A percentile compares a stretch with the other conserved stretches of the same genome.
phyloP scores from a whole-genome alignment of 2,888 invertebrate species.

The Laothoe populi region DNA sequence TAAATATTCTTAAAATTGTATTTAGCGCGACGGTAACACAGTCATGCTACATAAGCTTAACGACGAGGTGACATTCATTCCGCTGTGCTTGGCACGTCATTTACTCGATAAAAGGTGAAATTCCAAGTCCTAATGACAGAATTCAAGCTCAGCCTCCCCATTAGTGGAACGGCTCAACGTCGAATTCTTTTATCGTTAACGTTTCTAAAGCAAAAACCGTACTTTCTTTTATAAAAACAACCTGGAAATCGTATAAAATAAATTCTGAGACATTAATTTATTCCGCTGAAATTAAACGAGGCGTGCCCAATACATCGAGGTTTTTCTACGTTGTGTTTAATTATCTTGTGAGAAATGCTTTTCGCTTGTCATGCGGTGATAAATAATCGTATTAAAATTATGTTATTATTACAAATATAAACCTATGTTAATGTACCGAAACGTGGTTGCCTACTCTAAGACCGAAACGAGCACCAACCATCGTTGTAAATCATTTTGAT shows the following conservation, averaged over 20 bases:
- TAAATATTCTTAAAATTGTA: background rate
- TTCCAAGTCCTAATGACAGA: constrained; percentile 57
- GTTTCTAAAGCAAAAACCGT: constrained; percentile 42
- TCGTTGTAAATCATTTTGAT: too few relatives aligned
- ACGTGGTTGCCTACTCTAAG: too few relatives aligned
- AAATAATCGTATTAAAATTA: background rate
- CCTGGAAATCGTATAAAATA: constrained; percentile 29
- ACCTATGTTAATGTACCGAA: background rate
- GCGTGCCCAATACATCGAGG: background rate
- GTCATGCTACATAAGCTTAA: constrained; percentile 12
- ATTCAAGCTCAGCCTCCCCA: constrained; percentile 55
- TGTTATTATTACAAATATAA: background rate
- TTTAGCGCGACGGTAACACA: background rate
- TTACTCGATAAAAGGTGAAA: constrained; percentile 54
- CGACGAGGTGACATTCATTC: constrained; percentile 38
- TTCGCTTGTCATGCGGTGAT: background rate
- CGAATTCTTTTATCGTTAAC: constrained; percentile 54
- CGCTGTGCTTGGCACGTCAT: constrained; percentile 33
- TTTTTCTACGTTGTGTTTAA: constrained; percentile 7
- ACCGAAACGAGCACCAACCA: too few relatives aligned
- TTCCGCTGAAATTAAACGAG: constrained; percentile 18
- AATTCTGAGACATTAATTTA: constrained; percentile 29
- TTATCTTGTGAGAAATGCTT: constrained; percentile 3
- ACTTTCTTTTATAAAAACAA: constrained; percentile 29
- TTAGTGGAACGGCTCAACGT: constrained; percentile 55